These are phyloP conservation scores for Patella pellucida DNA, from an alignment of 2,888 invertebrate genomes.

Conservation along the genomic window DNA sequence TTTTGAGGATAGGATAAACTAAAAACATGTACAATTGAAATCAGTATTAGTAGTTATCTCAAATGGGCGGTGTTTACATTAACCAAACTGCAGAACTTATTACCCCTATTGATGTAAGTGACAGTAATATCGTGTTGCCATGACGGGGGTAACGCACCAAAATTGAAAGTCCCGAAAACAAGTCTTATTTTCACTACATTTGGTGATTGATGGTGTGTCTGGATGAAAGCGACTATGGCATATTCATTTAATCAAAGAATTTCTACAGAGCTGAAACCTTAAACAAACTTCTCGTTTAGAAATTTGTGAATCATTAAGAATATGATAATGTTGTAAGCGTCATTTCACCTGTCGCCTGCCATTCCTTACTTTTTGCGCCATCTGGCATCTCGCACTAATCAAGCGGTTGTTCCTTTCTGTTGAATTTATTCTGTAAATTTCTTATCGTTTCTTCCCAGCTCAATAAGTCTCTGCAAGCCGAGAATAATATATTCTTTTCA, in stretches of 20 bases:
- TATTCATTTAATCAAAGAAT: constrained; percentile 1
- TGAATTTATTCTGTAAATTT: constrained; percentile 9
- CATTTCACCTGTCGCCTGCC: constrained; percentile 8
- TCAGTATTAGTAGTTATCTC: neutral
- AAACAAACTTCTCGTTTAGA: neutral
- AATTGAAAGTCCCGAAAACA: neutral
- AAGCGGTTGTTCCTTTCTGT: neutral
- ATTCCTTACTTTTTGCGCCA: constrained; percentile 3
- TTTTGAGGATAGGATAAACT: no score
- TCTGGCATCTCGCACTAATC: constrained; percentile 7
- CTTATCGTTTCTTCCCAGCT: constrained; percentile 1
- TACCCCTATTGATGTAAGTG: neutral
- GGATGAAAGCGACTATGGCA: neutral
- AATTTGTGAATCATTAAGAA: constrained; percentile 9
- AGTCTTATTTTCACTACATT: neutral
- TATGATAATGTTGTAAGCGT: constrained; percentile 10
- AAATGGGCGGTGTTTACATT: constrained; percentile 10
- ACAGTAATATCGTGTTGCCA: neutral
- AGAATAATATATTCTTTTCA: constrained; percentile 9
- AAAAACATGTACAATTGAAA: neutral
- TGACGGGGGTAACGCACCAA: neutral
- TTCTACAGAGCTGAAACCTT: neutral
- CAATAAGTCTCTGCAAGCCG: neutral
- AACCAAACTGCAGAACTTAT: neutral
- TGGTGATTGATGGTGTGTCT: neutral